Base-by-base conservation (phyloP, 2,797 vertebrate species). In the Sternarchorhynchus goeldii region DNA sequence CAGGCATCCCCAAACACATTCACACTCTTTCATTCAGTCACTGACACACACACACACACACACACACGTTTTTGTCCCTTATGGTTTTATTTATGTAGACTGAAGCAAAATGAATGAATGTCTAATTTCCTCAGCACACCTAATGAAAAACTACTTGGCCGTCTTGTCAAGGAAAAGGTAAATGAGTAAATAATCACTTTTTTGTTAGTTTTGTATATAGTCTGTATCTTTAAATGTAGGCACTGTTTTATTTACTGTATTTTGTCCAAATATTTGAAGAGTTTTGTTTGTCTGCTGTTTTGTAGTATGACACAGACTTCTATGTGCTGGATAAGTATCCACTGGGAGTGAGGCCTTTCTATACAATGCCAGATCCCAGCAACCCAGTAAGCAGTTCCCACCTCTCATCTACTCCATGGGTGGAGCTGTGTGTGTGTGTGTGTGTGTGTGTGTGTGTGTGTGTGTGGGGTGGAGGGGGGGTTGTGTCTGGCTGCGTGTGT, bases 241-340 rank as follows among this genome's bases (percentile, higher is more conserved):
- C 25, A 25, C 25, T 6, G 18, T 3, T 29, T 20, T 14, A 1
- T 6, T 31, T 0, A 20, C 2, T 53, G 7, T 41, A 5, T 67
- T 20, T 67, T 36, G 14, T 21, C 6, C 20, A 45, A 4, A 16
- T 21, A 5, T 41, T 18, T 65, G 60, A 41, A n/a, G 25, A 50
- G 20, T 62, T 63, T 34, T n/a, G 16, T 69, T 5, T 62, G 31
- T 72, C 5, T 75, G 50, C 83, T 85, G 77, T 82, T 31, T 77
- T 79, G 50, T 86, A 99, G 98, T 99, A 99, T 10, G 98, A 99
- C 81, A 99, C 98, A 0, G 98, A 99, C 89, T 99, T 99, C 91
- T 99, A 97, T 65, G 95, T 99, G 85, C 95, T 99, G 91, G 98
- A 99, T 88, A 99, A 99, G 84, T 99, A 99, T 53, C 98, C 97